These are phyloP conservation scores for Xestoiulus laeticollis DNA, from an alignment of 2,888 invertebrate genomes.

Conservation along the genomic window DNA sequence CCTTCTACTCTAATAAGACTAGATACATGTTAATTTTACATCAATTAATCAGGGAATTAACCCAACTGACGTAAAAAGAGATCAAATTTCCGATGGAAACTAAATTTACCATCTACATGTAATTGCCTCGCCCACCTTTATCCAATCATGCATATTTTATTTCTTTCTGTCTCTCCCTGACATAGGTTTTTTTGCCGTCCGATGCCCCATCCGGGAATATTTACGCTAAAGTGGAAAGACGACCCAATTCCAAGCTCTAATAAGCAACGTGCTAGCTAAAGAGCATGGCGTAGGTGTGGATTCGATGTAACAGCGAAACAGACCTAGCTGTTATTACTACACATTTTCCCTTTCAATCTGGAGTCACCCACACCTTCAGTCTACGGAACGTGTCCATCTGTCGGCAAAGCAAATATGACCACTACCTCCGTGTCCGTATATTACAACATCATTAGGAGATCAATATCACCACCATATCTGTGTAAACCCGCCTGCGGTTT, in stretches of 20 bases:
- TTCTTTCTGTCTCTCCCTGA: neutral
- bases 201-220: constrained; percentile 83
- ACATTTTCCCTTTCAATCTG: too few relatives aligned
- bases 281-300: too few relatives aligned
- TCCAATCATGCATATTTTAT: neutral
- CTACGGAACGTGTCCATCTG: too few relatives aligned
- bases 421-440: too few relatives aligned
- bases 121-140: neutral
- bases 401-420: too few relatives aligned
- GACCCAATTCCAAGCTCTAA: constrained; percentile 58
- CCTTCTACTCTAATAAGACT: neutral
- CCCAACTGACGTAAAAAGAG: neutral
- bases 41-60: neutral
- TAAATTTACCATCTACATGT: neutral
- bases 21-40: neutral
- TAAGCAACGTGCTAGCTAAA: neutral
- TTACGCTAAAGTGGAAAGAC: constrained; percentile 75
- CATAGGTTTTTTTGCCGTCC: constrained; percentile 71
- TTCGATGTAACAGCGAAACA: too few relatives aligned
- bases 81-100: neutral
- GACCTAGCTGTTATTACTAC: neutral
- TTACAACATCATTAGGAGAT: too few relatives aligned
- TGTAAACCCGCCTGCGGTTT: too few relatives aligned
- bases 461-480: too few relatives aligned
- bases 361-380: too few relatives aligned